These are phyloP conservation scores for Galagoides demidoff DNA, from an alignment of 2,797 vertebrate genomes.

Conservation along the genomic window DNA sequence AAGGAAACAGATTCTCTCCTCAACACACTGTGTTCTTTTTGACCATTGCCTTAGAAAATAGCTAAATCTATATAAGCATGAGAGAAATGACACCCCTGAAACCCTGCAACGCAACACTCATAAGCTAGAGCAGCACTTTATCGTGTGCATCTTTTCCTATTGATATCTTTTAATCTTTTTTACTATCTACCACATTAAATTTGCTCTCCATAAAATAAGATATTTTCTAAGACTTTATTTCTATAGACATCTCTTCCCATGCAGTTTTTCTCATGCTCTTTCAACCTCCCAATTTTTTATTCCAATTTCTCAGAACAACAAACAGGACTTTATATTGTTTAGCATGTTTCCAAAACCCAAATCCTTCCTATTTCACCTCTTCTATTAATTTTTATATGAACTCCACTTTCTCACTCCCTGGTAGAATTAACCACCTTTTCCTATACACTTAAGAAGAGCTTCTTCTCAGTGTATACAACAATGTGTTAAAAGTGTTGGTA, in stretches of 20 bases:
- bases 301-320: not conserved
- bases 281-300: not conserved
- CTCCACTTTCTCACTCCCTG: not conserved
- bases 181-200: not conserved
- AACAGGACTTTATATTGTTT: not conserved
- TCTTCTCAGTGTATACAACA: not conserved
- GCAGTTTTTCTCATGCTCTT: not conserved
- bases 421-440: not conserved
- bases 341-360: not conserved
- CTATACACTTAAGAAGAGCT: not conserved
- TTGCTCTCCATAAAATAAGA: not conserved
- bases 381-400: not conserved
- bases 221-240: not conserved
- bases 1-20: not conserved
- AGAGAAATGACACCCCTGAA: not conserved
- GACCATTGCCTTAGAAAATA: not conserved
- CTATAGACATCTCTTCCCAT: not conserved
- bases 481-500: not conserved
- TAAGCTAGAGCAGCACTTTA: not conserved
- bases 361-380: not conserved
- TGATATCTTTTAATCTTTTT: not conserved
- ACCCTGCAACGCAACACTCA: not conserved
- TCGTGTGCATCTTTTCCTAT: not conserved
- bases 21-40: not conserved
- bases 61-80: not conserved